Conservation (phyloP, 30 jellyfish, hydroid and myxozoan genomes). For the Nemopilema nomurai region DNA sequence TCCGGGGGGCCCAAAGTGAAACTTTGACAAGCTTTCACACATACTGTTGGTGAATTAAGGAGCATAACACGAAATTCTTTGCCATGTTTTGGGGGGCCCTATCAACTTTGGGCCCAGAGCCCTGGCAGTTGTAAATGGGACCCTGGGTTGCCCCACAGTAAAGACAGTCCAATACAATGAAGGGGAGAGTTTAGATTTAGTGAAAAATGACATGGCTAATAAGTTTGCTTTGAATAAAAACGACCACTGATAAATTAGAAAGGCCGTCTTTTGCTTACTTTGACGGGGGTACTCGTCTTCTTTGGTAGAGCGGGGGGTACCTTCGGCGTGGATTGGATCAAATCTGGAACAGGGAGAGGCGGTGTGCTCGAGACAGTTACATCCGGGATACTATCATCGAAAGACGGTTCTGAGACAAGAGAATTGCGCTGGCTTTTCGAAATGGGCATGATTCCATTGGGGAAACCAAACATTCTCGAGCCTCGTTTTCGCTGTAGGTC, state of each 20-base stretch:
- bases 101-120: too few relatives aligned
- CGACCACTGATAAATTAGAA: not conserved
- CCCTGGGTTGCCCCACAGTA: too few relatives aligned
- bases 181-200: too few relatives aligned
- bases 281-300: conserved; percentile 51
- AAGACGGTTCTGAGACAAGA: conserved; percentile 67
- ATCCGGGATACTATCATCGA: conserved; percentile 33
- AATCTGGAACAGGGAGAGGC: conserved; percentile 42
- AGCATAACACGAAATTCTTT: too few relatives aligned
- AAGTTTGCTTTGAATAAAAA: too few relatives aligned
- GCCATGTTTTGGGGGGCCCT: too few relatives aligned
- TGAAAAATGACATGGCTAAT: too few relatives aligned
- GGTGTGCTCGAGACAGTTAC: conserved; percentile 13
- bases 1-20: too few relatives aligned
- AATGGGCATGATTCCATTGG: conserved; percentile 55
- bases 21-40: too few relatives aligned
- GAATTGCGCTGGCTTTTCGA: conserved; percentile 61
- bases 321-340: conserved; percentile 9
- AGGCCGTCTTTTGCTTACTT: conserved; percentile 10
- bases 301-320: conserved; percentile 12
- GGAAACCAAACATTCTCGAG: conserved; percentile 25
- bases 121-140: too few relatives aligned
- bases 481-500: conserved; percentile 19
- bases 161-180: too few relatives aligned
- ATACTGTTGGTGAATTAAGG: too few relatives aligned